Percentiles rank a stretch among this genome's conserved stretches.
Conservation (phyloP, 2,797 vertebrate species). For the Dermochelys coriacea region DNA sequence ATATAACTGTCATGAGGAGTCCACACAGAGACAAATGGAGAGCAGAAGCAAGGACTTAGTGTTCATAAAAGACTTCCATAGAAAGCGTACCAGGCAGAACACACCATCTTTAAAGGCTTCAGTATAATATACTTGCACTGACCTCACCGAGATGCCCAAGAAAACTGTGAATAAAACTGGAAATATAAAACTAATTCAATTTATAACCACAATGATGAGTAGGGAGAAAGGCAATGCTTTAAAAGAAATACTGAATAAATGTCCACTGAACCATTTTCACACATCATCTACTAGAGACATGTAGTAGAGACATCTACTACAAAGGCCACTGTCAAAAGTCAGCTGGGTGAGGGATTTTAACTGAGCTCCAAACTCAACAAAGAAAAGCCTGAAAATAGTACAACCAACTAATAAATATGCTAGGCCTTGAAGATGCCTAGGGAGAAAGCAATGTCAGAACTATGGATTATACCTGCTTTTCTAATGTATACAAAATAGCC, state of each 20-base stretch:
- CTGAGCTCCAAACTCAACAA: not conserved
- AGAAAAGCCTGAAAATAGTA: not conserved
- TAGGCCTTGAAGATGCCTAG: not conserved
- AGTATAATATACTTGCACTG: not conserved
- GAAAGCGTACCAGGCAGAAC: not conserved
- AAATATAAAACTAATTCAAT: conserved; percentile 53
- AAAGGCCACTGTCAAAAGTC: not conserved
- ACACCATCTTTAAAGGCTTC: not conserved
- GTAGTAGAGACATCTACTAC: not conserved
- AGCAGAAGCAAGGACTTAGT: not conserved
- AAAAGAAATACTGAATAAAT: conserved; percentile 55
- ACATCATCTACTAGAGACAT: not conserved
- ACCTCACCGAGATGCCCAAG: not conserved
- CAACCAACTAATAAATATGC: not conserved
- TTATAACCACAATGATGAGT: conserved; percentile 35
- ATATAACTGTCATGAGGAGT: accelerated
- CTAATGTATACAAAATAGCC: not conserved
- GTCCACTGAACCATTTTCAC: conserved; percentile 28
- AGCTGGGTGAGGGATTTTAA: not conserved
- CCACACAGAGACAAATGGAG: not conserved
- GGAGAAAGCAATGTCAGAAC: not conserved
- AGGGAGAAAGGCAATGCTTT: conserved; percentile 50
- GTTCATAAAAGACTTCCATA: not conserved
- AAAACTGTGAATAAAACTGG: conserved; percentile 29
- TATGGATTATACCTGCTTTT: not conserved